Evolutionary conservation across 2,113 vertebrate genomes (phyloP).

Genomic region (Cervus canadensis): DNA sequence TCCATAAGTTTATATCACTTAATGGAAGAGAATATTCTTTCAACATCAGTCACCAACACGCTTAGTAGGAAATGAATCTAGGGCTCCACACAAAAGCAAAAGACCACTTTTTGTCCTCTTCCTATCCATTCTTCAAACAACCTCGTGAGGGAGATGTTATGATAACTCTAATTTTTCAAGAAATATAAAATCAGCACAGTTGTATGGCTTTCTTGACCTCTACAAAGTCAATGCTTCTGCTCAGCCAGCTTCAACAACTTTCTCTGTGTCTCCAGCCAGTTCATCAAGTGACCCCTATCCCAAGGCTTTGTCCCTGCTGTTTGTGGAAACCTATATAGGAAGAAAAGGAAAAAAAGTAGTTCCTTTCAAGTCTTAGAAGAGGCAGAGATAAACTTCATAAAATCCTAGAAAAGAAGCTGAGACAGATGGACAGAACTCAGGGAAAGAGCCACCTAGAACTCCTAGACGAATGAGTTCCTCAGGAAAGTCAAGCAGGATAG

Average conservation of each 20-base stretch:
- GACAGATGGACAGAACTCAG: neutral
- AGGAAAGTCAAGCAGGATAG: neutral
- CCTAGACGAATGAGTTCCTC: neutral
- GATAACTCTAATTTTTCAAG: neutral
- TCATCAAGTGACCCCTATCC: neutral
- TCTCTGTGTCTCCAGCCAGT: neutral
- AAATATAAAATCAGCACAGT: neutral
- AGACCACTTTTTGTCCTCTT: neutral
- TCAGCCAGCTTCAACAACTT: neutral
- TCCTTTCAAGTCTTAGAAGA: neutral
- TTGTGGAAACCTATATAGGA: neutral
- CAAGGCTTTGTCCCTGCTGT: neutral
- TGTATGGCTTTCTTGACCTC: neutral
- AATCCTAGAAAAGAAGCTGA: neutral
- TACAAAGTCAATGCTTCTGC: neutral
- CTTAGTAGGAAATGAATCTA: neutral
- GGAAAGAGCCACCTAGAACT: neutral
- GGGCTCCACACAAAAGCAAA: neutral
- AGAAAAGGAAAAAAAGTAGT: neutral
- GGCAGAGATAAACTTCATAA: neutral
- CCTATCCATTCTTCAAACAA: neutral
- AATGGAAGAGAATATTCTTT: neutral
- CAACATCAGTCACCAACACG: neutral
- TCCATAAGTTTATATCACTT: neutral
- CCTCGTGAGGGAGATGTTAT: neutral